Conservation (phyloP, 2,888 invertebrate genomes). For the Apotomis turbidana region DNA sequence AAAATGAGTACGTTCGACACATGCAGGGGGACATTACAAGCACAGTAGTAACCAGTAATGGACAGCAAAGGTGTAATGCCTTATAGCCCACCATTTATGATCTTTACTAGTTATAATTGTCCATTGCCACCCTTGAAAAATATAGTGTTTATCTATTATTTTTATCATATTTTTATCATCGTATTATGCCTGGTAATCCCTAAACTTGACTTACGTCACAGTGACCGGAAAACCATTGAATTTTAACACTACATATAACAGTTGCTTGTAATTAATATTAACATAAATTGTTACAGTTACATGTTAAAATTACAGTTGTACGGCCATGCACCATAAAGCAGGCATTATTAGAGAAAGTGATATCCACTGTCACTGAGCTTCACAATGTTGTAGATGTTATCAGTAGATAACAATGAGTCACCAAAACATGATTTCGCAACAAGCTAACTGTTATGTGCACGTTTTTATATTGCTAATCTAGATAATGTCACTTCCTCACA, state of each 20-base stretch:
- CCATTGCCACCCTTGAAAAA: too few relatives aligned
- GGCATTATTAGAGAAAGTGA: conserved; percentile 22
- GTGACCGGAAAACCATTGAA: not conserved
- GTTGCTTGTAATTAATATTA: conserved; percentile 3
- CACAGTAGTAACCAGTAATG: too few relatives aligned
- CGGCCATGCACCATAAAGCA: conserved; percentile 28
- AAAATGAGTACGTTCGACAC: too few relatives aligned
- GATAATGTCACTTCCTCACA: conserved; percentile 3
- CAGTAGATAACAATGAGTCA: conserved; percentile 29
- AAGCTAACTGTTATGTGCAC: not conserved
- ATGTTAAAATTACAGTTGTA: conserved; percentile 4
- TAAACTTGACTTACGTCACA: not conserved
- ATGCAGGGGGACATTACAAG: too few relatives aligned
- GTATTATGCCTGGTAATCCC: not conserved
- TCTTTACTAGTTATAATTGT: too few relatives aligned
- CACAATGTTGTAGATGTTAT: conserved; percentile 33
- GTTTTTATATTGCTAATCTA: not conserved
- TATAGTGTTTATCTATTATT: too few relatives aligned
- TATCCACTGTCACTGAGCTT: not conserved
- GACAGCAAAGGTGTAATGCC: too few relatives aligned
- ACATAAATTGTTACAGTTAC: conserved; percentile 18
- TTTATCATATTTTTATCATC: not conserved
- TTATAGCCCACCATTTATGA: too few relatives aligned
- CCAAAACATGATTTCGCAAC: conserved; percentile 25
- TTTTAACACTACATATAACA: not conserved